Base-by-base conservation (phyloP, 2,888 invertebrate genomes). In the Caenorhabditis sp. region DNA sequence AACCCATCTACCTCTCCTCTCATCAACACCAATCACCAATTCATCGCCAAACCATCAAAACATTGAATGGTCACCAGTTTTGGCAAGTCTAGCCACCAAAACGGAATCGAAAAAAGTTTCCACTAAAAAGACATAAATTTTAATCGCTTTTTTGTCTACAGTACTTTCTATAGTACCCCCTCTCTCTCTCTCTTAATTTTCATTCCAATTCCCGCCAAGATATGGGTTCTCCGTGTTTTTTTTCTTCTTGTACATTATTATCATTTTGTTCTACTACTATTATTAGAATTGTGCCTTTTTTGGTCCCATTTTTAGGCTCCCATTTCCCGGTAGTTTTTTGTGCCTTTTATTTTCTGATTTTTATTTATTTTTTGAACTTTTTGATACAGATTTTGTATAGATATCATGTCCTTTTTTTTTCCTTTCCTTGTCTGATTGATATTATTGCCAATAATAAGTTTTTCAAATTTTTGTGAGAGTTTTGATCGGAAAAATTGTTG, bases 51-150 rank as follows among this genome's bases (percentile, higher is more conserved):
- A 31, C 31, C 12, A 43, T 43, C 43, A 43, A 69, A 74, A 63
- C 63, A 69, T 58, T 67, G 73, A 74, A 63, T 74, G 73, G 73
- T 70, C 73, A 4, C 73, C 73, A 12, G 59, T 67, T 14, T 31
- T 74, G 21, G 50, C 69, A 0, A 74, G 58, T 52, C 52, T 74
- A 36, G 73, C 69, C 10, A 66, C 69, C 1, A 74, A 74, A 63
- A 74, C 66, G 3, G 73, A 74, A 31, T 63, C 63, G 25, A 74
- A 67, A 31, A 74, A 74, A 50, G 31, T 63, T 25, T 2, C 21
- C 5, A 21, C 52, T 20, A 23, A 20, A 23, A 52, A 52, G 23
- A 52, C 20, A 4, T 52, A 23, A 21, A 52, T 52, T 52, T 5
- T 49, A 49, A 3, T 43, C 17, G 1, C 26, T 50, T 50, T 25